Evolutionary conservation across 2,888 invertebrate species (phyloP).

Genomic region (Tineola bisselliella): DNA sequence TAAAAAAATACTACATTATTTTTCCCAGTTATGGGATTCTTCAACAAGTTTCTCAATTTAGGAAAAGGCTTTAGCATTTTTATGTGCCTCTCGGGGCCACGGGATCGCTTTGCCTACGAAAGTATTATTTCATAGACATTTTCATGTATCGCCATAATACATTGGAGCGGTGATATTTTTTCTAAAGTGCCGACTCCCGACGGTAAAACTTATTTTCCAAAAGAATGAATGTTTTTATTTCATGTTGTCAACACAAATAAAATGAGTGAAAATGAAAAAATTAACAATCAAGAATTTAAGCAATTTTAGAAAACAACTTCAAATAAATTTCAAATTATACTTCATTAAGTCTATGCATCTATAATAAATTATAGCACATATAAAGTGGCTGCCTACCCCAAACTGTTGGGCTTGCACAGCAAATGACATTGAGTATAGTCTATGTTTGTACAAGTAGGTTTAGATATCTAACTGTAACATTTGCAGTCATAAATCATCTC

Average conservation of each 20-base stretch:
- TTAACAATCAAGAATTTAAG: too few species aligned
- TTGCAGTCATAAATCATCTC: slow-evolving; percentile 2
- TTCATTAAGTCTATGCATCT: too few species aligned
- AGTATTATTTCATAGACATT: slow-evolving; percentile 56
- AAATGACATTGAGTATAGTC: not conserved
- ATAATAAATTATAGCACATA: too few species aligned
- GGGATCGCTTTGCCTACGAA: slow-evolving; percentile 49
- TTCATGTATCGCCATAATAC: slow-evolving; percentile 35
- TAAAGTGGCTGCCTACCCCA: not conserved
- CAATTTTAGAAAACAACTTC: too few species aligned
- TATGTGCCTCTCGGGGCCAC: slow-evolving; percentile 41
- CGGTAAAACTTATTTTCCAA: not conserved
- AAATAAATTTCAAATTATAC: too few species aligned
- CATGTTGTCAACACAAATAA: too few species aligned
- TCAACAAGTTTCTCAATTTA: slow-evolving; percentile 56
- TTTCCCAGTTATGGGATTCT: slow-evolving; percentile 48
- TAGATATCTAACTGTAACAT: not conserved
- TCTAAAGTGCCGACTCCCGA: slow-evolving; percentile 16
- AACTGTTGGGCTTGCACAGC: too few species aligned
- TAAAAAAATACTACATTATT: not conserved
- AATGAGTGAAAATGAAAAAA: too few species aligned
- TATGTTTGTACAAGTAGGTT: not conserved
- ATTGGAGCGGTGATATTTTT: slow-evolving; percentile 33
- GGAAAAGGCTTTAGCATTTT: slow-evolving; percentile 49
- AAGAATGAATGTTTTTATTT: not conserved